phyloP scores from a whole-genome alignment of 2,113 vertebrate species.

The Catharus bicknelli region DNA sequence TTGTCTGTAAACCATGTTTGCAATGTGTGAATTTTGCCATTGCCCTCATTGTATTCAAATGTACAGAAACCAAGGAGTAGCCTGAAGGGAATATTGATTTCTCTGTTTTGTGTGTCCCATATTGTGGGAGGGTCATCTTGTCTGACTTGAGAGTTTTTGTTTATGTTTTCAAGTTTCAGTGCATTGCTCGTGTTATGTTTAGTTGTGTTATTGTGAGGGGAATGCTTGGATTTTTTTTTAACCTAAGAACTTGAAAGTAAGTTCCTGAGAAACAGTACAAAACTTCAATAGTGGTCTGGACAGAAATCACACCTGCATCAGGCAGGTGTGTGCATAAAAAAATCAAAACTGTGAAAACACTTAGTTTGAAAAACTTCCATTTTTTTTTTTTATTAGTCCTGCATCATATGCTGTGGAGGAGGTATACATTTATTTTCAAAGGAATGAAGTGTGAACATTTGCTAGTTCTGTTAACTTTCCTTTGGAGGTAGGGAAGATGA shows the following conservation, averaged over 20 bases:
- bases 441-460: not conserved
- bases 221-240: not conserved
- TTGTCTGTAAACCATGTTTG: not conserved
- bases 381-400: not conserved
- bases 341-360: not conserved
- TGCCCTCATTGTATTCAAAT: not conserved
- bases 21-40: not conserved
- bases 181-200: not conserved
- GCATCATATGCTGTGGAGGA: not conserved
- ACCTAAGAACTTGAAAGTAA: constrained; percentile 5
- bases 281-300: not conserved
- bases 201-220: not conserved
- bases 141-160: not conserved
- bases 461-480: not conserved
- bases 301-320: not conserved
- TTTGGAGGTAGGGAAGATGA: not conserved
- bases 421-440: not conserved
- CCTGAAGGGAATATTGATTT: not conserved
- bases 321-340: not conserved
- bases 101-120: not conserved
- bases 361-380: not conserved
- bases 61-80: not conserved
- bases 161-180: not conserved
- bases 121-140: not conserved
- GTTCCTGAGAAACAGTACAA: not conserved